Evolutionary conservation across 2,797 vertebrate species (phyloP).

Genomic region (Sternarchorhynchus goeldii): DNA sequence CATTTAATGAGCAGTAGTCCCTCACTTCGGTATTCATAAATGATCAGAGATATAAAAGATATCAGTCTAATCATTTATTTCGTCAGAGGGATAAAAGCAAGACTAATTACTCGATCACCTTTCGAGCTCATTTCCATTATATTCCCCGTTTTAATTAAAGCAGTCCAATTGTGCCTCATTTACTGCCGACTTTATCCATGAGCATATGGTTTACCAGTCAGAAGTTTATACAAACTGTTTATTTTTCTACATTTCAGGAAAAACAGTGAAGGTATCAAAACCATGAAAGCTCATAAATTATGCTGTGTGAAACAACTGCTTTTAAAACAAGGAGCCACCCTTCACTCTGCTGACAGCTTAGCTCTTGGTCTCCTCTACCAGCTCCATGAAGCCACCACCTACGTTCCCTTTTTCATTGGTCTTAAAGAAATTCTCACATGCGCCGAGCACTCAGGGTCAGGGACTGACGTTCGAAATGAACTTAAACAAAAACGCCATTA

Average conservation of each 20-base stretch:
- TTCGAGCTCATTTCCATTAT: neutral
- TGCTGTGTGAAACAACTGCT: neutral
- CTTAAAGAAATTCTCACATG: too few species aligned
- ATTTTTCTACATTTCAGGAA: neutral
- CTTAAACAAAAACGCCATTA: too few species aligned
- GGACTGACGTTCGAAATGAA: too few species aligned
- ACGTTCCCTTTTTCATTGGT: too few species aligned
- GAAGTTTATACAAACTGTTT: too few species aligned
- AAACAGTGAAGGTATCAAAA: neutral
- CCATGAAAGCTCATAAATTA: too few species aligned
- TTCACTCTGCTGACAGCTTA: too few species aligned
- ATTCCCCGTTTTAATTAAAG: conserved; percentile 6
- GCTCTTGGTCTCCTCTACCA: too few species aligned
- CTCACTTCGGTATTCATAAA: neutral
- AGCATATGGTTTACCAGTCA: neutral
- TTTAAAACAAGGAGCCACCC: neutral
- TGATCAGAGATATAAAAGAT: neutral
- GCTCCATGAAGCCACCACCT: too few species aligned
- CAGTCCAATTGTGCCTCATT: neutral
- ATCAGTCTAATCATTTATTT: neutral
- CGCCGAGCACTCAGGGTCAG: too few species aligned
- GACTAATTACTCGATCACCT: neutral
- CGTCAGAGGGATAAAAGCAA: too few species aligned
- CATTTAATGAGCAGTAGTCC: neutral
- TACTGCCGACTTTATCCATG: conserved; percentile 7